Evolutionary conservation across 2,797 vertebrate genomes (phyloP), one percentile per base, ranked within the genome.

Genomic region (Acanthopagrus latus): DNA sequence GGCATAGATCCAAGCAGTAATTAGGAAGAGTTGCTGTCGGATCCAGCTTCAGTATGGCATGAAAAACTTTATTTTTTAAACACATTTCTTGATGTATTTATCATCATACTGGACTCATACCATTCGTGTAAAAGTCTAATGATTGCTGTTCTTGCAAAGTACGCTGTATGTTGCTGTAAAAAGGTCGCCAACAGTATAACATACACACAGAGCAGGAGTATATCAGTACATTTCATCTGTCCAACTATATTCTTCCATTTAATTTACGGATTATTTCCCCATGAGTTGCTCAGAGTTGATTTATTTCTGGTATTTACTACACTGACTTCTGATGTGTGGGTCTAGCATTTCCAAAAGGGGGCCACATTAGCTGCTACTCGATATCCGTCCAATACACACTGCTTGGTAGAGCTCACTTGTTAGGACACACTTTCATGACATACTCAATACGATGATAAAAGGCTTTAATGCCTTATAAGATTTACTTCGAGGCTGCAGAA

Each of bases 371-470:
- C 63, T 66, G 65, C 58, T 48, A 71, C 55, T 86, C 50, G 66
- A 83, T 88, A 83, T 77, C 64, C 29, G 76, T 83, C 33, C 43
- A 66, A 79, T 74, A 77, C 58, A 69, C 82, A 80, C 56, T 25
- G 70, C 57, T 51, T 69, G 67, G 29, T 76, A 47, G 9, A 80
- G 57, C 64, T 82, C 56, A 80, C 48, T 44, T 27, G 50, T 78
- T 76, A 64, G 64, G 71, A 71, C 46, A 76, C 70, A 67, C 8
- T 64, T 81, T 71, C 52, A 69, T 79, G 79, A 74, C 73, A 79
- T 80, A 84, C 76, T 85, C 80, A 83, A 78, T 87, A 77, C 55
- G 46, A 50, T 80, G 74, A 86, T 84, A 78, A 82, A 90, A 83
- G 56, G 57, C 64, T 77, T 77, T 73, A 84, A 86, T 72, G 68